A percentile compares a stretch with the other conserved stretches of the same genome.
phyloP scores from a whole-genome alignment of 2,797 vertebrate species.

The Macropodus opercularis region DNA sequence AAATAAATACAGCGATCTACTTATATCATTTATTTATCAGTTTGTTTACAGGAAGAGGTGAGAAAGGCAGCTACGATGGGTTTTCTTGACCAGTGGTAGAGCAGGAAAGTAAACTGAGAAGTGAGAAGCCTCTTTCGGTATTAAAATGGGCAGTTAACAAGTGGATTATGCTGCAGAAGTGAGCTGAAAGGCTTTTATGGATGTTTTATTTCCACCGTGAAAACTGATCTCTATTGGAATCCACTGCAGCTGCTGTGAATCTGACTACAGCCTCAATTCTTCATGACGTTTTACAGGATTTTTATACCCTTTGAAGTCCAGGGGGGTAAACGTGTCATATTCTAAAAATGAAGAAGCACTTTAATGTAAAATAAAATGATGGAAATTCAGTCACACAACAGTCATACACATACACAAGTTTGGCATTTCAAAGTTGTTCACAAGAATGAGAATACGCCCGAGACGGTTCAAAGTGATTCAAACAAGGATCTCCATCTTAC shows the following conservation, averaged over 20 bases:
- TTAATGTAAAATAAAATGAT: constrained; percentile 3
- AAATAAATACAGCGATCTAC: too few relatives aligned
- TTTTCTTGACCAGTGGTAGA: background rate
- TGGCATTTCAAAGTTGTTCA: constrained; percentile 4
- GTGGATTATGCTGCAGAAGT: background rate
- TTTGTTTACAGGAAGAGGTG: background rate
- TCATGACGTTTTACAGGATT: background rate
- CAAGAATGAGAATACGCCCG: constrained; percentile 3
- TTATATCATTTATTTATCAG: background rate
- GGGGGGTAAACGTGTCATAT: background rate
- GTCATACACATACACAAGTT: background rate
- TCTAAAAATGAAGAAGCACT: background rate
- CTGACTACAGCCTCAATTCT: background rate
- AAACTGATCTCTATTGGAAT: constrained; percentile 8
- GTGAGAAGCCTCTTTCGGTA: constrained; percentile 5
- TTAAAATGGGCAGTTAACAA: constrained; percentile 3
- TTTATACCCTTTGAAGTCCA: background rate
- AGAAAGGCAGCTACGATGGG: background rate
- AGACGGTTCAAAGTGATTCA: constrained; percentile 1
- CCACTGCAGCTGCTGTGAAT: constrained; percentile 6
- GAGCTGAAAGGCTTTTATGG: background rate
- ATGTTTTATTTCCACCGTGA: constrained; percentile 13
- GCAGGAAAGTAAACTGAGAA: background rate
- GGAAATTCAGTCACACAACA: background rate
- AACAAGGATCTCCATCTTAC: background rate